Conservation (phyloP, 1,140 invertebrate species). For the Nylanderia fulva region DNA sequence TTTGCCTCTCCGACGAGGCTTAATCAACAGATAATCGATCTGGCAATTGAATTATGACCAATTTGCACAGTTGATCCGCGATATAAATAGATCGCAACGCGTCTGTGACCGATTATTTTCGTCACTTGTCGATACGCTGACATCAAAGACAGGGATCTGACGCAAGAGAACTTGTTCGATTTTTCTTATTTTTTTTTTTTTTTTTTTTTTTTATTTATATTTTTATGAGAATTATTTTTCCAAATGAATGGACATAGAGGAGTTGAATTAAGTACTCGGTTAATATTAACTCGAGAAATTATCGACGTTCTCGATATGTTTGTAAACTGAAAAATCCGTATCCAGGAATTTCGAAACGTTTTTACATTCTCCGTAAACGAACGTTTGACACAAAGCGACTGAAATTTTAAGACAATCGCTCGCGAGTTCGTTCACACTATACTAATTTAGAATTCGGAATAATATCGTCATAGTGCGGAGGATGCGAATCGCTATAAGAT, state of each 20-base stretch:
- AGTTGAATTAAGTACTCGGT: not conserved
- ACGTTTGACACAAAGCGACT: not conserved
- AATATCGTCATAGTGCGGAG: slow-evolving; percentile 16
- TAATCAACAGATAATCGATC: not conserved
- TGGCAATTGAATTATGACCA: slow-evolving; percentile 68
- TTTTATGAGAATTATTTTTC: not conserved
- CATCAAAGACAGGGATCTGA: not conserved
- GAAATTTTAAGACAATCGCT: slow-evolving; percentile 17
- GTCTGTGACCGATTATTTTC: slow-evolving; percentile 65
- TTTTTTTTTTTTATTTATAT: not conserved
- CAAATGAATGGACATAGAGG: not conserved
- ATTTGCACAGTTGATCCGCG: slow-evolving; percentile 65
- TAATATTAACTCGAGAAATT: not conserved
- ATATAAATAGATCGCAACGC: slow-evolving; percentile 67
- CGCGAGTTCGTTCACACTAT: slow-evolving; percentile 34
- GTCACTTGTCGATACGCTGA: slow-evolving; percentile 23
- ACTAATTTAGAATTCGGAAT: slow-evolving; percentile 46
- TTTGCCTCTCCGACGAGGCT: slow-evolving; percentile 4
- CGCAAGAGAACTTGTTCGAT: not conserved
- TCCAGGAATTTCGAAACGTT: not conserved
- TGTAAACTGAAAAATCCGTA: not conserved
- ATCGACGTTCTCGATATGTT: not conserved
- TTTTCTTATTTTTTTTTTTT: not conserved
- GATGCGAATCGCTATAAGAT: not conserved
- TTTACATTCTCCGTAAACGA: not conserved